A percentile compares a stretch with the other conserved stretches of the same genome.
These are phyloP conservation scores for Lucinisca nassula DNA, from an alignment of 2,888 invertebrate species.

Conservation along the genomic window DNA sequence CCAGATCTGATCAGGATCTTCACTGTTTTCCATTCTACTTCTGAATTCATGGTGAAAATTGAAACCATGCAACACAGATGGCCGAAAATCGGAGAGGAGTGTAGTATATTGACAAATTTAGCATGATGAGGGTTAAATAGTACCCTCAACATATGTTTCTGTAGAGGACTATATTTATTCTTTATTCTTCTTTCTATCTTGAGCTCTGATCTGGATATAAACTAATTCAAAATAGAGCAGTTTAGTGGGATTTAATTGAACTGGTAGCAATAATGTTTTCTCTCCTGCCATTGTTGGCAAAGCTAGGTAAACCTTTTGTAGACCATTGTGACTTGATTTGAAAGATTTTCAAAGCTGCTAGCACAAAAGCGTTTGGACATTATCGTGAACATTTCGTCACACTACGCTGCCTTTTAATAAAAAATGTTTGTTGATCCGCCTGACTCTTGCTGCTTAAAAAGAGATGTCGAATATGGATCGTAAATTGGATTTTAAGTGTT, in stretches of 20 bases:
- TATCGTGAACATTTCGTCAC: slow-evolving; percentile 56
- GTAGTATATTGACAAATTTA: too few species aligned
- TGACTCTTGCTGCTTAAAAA: slow-evolving; percentile 6
- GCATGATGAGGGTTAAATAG: too few species aligned
- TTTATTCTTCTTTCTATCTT: too few species aligned
- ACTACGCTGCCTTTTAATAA: slow-evolving; percentile 50
- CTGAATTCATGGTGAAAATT: too few species aligned
- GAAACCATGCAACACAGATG: too few species aligned
- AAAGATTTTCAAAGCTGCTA: slow-evolving; percentile 49
- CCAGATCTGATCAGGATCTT: too few species aligned
- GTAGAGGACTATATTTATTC: too few species aligned
- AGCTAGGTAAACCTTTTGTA: slow-evolving; percentile 28
- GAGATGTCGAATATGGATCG: slow-evolving; percentile 7
- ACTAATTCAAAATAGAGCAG: slow-evolving; percentile 12
- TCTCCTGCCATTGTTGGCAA: slow-evolving; percentile 29
- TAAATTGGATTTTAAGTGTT: neutral
- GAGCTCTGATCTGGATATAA: slow-evolving; percentile 8
- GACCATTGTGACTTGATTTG: slow-evolving; percentile 40
- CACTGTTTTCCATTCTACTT: too few species aligned
- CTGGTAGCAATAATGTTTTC: slow-evolving; percentile 25
- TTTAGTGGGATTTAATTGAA: slow-evolving; percentile 38
- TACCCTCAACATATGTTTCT: too few species aligned
- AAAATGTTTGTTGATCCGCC: slow-evolving; percentile 37
- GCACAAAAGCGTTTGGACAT: slow-evolving; percentile 46
- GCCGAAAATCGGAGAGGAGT: too few species aligned